These are phyloP conservation scores for Vespertilio murinus DNA, from an alignment of 2,797 vertebrate species.

Conservation along the genomic window DNA sequence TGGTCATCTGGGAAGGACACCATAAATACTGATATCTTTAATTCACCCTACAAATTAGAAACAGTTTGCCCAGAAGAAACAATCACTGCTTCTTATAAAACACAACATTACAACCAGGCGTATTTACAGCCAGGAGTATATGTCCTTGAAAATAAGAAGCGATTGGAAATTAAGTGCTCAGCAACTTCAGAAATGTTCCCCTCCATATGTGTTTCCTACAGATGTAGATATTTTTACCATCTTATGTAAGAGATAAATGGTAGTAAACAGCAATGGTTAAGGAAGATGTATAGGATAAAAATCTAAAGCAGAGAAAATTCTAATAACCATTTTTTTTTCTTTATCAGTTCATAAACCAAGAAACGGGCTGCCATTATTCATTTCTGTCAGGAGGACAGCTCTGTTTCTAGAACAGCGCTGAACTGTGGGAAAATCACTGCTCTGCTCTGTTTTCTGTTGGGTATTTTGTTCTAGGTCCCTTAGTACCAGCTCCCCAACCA, in stretches of 20 bases:
- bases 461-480: not conserved
- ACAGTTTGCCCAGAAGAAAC: slow-evolving; percentile 45
- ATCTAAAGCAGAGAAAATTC: slow-evolving; percentile 43
- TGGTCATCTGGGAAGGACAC: not conserved
- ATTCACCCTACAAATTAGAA: slow-evolving; percentile 4
- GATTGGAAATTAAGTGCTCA: slow-evolving; percentile 33
- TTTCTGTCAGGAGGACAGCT: slow-evolving; percentile 15
- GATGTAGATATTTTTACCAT: not conserved
- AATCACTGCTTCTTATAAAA: slow-evolving; percentile 38
- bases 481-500: not conserved
- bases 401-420: not conserved
- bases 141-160: slow-evolving; percentile 51
- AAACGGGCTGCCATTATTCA: not conserved
- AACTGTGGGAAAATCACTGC: not conserved
- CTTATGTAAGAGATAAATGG: not conserved
- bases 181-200: not conserved
- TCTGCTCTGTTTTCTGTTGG: not conserved
- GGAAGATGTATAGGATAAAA: slow-evolving; percentile 2
- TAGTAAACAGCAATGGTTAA: not conserved
- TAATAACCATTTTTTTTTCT: not conserved
- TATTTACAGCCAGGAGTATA: slow-evolving; percentile 28
- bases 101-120: not conserved
- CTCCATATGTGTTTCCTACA: not conserved
- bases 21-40: slow-evolving; percentile 47
- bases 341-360: not conserved